Evolutionary conservation across 1,140 invertebrate genomes (phyloP).

Genomic region (Lanistes nyassanus): DNA sequence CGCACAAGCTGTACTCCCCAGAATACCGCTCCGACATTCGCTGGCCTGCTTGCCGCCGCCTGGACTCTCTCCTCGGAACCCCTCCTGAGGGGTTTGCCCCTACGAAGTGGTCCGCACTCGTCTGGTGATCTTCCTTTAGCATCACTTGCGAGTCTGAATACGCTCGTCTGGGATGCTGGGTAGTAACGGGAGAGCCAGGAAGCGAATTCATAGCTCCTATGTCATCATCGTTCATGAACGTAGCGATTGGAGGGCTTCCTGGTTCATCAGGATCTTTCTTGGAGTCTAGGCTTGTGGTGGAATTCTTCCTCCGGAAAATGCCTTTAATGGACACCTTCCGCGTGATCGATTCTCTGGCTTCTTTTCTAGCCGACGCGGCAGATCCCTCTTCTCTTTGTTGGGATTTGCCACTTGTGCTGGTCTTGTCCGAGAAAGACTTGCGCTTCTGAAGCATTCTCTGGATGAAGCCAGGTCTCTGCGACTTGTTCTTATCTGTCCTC

Average conservation of each 20-base stretch:
- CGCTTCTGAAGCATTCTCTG: constrained; percentile 52
- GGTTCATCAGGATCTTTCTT: constrained; percentile 31
- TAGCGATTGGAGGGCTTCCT: constrained; percentile 47
- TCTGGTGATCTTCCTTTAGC: not conserved
- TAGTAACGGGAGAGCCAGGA: constrained; percentile 40
- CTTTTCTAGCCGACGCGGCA: not conserved
- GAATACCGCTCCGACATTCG: constrained; percentile 23
- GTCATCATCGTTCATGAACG: constrained; percentile 54
- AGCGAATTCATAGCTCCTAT: constrained; percentile 49
- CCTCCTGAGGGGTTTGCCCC: constrained; percentile 17
- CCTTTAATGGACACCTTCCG: constrained; percentile 51
- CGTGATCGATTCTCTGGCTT: constrained; percentile 34
- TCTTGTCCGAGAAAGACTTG: constrained; percentile 27
- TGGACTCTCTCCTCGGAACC: not conserved
- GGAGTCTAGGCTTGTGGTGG: constrained; percentile 27
- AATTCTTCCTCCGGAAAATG: constrained; percentile 53
- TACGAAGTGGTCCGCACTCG: not conserved
- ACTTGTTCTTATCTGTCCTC: constrained; percentile 4
- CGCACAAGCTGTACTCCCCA: constrained; percentile 25
- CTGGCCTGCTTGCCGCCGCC: not conserved
- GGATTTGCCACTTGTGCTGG: not conserved
- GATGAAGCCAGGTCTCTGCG: constrained; percentile 50
- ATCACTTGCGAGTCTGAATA: constrained; percentile 25
- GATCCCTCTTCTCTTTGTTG: constrained; percentile 31
- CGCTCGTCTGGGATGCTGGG: constrained; percentile 20